Percentiles rank a stretch among this genome's conserved stretches.
phyloP scores from a whole-genome alignment of 2,113 vertebrate species.

The Neopipo cinnamomea region DNA sequence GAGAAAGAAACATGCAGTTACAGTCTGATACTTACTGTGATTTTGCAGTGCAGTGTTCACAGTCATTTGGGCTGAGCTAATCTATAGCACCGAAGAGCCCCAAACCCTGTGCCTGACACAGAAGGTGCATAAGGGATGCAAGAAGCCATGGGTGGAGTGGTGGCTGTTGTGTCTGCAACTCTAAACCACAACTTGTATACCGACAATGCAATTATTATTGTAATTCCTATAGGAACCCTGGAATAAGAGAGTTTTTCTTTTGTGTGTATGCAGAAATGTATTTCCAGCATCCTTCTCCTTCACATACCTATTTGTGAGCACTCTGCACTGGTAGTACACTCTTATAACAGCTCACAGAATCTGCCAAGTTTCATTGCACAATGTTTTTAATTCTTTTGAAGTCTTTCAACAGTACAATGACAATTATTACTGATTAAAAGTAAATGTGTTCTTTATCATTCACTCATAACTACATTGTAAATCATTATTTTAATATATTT shows the following conservation, averaged over 20 bases:
- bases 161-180: background rate
- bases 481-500: constrained; percentile 60
- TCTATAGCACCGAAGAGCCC: background rate
- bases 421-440: constrained; percentile 7
- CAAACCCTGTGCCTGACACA: background rate
- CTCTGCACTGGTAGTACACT: background rate
- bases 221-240: background rate
- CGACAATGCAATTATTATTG: background rate
- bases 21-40: background rate
- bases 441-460: background rate
- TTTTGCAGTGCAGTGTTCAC: background rate
- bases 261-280: background rate
- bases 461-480: background rate
- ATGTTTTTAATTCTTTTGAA: background rate
- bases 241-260: background rate
- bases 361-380: background rate
- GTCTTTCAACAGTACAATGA: background rate
- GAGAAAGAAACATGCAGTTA: background rate
- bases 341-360: background rate
- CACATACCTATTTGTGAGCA: rapidly evolving
- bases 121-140: background rate
- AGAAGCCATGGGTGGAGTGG: rapidly evolving
- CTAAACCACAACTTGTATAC: background rate
- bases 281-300: background rate
- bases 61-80: background rate